Conservation (phyloP, 2,888 invertebrate species). For the Chirona hameri region DNA sequence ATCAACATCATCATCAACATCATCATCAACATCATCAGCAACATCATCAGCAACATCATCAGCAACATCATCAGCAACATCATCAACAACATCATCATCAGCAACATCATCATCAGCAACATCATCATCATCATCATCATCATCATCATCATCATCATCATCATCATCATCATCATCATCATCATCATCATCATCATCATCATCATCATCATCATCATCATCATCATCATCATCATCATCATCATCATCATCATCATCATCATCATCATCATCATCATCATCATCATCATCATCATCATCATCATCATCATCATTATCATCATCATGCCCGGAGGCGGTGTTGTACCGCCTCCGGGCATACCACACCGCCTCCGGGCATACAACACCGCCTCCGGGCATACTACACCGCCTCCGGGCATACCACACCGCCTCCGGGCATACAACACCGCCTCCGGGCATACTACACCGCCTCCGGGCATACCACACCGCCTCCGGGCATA, state of each 20-base stretch:
- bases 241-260: not conserved
- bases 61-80: too few species aligned
- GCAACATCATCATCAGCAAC: too few species aligned
- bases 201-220: not conserved
- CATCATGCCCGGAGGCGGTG: not conserved
- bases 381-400: too few species aligned
- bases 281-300: not conserved
- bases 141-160: constrained; percentile 25
- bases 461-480: too few species aligned
- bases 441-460: too few species aligned
- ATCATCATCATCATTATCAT: not conserved
- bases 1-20: constrained; percentile 10
- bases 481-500: too few species aligned
- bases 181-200: not conserved
- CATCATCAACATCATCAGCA: not conserved
- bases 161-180: not conserved
- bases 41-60: too few species aligned
- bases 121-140: constrained; percentile 4
- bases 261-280: not conserved
- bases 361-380: too few species aligned
- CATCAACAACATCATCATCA: too few species aligned
- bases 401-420: too few species aligned
- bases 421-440: too few species aligned
- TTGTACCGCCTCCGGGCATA: too few species aligned
- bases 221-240: not conserved